Conservation (phyloP, 2,888 invertebrate species). For the Scaptomyza polygonia region DNA sequence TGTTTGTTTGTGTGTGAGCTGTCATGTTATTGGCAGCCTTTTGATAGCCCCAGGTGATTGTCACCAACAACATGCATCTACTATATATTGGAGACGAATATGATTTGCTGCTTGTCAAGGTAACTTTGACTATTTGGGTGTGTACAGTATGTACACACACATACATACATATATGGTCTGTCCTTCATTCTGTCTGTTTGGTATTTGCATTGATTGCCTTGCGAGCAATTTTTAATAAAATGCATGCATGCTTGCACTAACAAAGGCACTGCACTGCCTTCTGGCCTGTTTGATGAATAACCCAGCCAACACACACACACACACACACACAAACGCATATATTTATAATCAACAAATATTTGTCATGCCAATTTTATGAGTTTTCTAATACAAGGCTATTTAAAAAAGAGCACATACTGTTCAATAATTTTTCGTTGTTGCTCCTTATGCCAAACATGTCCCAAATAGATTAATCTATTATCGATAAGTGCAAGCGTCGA, state of each 20-base stretch:
- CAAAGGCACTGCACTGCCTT: conserved; percentile 51
- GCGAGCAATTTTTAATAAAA: conserved; percentile 68
- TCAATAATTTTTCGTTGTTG: conserved; percentile 10
- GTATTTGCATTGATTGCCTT: conserved; percentile 61
- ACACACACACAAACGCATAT: background rate
- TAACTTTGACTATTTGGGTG: conserved; percentile 47
- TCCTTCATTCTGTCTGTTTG: conserved; percentile 23
- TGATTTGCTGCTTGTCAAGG: conserved; percentile 71
- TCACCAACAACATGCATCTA: conserved; percentile 48
- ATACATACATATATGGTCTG: background rate
- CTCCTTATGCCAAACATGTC: conserved; percentile 72
- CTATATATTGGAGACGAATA: conserved; percentile 62
- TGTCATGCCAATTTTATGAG: conserved; percentile 39
- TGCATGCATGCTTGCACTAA: conserved; percentile 59
- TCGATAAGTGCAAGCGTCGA: conserved; percentile 79
- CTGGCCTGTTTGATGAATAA: conserved; percentile 39
- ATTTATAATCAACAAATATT: conserved; percentile 56
- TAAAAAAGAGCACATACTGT: conserved; percentile 22
- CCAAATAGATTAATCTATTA: conserved; percentile 81
- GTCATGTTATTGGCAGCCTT: conserved; percentile 69
- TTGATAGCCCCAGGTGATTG: conserved; percentile 73
- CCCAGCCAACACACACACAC: conserved; percentile 30
- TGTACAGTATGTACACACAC: background rate
- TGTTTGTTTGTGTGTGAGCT: conserved; percentile 34
- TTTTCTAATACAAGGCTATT: conserved; percentile 56